These are phyloP conservation scores for Matsumurasca onukii DNA, from an alignment of 1,140 invertebrate species.

Conservation along the genomic window DNA sequence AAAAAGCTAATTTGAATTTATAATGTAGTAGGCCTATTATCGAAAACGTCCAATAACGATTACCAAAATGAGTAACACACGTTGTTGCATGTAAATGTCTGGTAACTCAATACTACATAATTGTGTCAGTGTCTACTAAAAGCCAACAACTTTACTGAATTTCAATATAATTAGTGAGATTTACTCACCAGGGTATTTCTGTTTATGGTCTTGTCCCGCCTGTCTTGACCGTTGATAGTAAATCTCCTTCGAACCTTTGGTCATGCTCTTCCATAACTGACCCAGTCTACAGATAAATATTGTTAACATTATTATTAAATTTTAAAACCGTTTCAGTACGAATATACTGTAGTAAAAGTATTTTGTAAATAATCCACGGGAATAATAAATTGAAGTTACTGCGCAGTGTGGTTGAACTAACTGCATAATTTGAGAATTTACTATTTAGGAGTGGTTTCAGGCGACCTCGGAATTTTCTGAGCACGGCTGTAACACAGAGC, in stretches of 20 bases:
- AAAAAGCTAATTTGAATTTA: too few species aligned
- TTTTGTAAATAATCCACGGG: neutral
- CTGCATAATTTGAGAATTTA: neutral
- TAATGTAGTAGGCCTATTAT: too few species aligned
- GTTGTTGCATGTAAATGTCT: too few species aligned
- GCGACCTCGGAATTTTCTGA: too few species aligned
- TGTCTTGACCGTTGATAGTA: constrained; percentile 52
- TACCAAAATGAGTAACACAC: too few species aligned
- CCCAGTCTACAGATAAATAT: constrained; percentile 45
- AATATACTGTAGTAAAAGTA: neutral
- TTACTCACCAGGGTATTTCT: constrained; percentile 53
- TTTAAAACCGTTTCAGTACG: neutral
- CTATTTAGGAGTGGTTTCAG: too few species aligned
- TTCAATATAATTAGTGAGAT: too few species aligned
- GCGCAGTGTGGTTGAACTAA: neutral
- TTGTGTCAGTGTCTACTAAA: too few species aligned
- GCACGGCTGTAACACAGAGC: too few species aligned
- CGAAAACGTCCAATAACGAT: too few species aligned
- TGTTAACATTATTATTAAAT: neutral
- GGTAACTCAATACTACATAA: too few species aligned
- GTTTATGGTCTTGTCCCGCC: constrained; percentile 52
- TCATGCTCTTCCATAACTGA: constrained; percentile 53
- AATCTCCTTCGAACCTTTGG: constrained; percentile 47
- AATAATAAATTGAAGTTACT: neutral
- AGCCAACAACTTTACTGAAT: too few species aligned